Percentiles rank a stretch among this genome's conserved stretches.
These are phyloP conservation scores for Ophiothrix spiculata DNA, from an alignment of 35 echinoderm and acorn worm species.

Conservation along the genomic window DNA sequence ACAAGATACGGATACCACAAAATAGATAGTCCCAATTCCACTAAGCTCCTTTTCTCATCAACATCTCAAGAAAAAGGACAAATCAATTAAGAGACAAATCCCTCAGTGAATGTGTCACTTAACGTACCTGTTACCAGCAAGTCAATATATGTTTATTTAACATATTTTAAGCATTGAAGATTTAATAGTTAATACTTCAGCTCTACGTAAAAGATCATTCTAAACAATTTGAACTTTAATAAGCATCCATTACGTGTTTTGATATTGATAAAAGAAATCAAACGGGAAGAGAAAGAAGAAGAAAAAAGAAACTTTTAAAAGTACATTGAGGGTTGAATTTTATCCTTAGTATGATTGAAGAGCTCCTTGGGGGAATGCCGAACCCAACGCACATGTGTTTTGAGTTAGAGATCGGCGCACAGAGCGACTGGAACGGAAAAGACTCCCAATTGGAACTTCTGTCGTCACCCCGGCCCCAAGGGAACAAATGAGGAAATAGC, in stretches of 20 bases:
- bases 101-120: neutral
- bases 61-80: neutral
- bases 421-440: constrained; percentile 7
- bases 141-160: neutral
- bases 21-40: neutral
- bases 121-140: neutral
- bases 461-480: neutral
- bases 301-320: neutral
- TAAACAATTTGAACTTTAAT: neutral
- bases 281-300: constrained; percentile 8
- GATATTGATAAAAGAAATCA: neutral
- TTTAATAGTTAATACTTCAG: neutral
- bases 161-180: neutral
- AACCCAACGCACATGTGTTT: constrained; percentile 1
- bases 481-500: constrained; percentile 2
- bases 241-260: neutral
- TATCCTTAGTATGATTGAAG: neutral
- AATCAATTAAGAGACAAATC: neutral
- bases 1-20: neutral
- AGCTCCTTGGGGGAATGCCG: neutral
- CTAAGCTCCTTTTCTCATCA: neutral
- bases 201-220: neutral
- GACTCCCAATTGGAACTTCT: neutral
- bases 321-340: neutral
- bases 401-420: constrained; percentile 1